phyloP scores from a whole-genome alignment of 2,888 invertebrate species.

The Apamea anceps region DNA sequence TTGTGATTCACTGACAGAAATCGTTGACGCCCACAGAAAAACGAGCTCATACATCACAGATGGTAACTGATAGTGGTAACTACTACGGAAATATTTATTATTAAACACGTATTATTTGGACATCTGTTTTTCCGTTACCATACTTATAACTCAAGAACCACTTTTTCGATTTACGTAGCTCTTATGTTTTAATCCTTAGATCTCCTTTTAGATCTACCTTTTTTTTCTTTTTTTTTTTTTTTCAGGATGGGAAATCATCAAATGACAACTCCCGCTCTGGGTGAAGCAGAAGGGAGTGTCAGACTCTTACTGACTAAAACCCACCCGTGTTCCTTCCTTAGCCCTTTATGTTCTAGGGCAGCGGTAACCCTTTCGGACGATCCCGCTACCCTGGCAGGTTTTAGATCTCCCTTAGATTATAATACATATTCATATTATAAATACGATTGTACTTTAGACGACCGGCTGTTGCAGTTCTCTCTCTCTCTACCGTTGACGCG shows the following conservation, averaged over 20 bases:
- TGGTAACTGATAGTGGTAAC: slow-evolving; percentile 38
- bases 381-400: no score
- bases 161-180: not conserved
- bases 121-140: not conserved
- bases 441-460: not conserved
- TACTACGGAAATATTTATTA: slow-evolving; percentile 9
- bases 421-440: not conserved
- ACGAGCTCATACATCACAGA: slow-evolving; percentile 55
- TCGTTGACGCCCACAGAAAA: slow-evolving; percentile 64
- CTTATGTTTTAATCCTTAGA: not conserved
- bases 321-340: no score
- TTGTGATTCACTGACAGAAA: slow-evolving; percentile 45
- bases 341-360: no score
- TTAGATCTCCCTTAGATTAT: no score
- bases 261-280: no score
- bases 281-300: no score
- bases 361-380: no score
- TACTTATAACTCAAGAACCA: slow-evolving; percentile 3
- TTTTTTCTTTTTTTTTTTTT: no score
- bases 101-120: not conserved
- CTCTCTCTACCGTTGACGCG: no score
- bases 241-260: no score
- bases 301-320: no score
- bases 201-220: not conserved
- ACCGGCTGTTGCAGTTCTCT: no score